These are phyloP conservation scores for Encarsia formosa DNA, from an alignment of 2,888 invertebrate species.

Conservation along the genomic window DNA sequence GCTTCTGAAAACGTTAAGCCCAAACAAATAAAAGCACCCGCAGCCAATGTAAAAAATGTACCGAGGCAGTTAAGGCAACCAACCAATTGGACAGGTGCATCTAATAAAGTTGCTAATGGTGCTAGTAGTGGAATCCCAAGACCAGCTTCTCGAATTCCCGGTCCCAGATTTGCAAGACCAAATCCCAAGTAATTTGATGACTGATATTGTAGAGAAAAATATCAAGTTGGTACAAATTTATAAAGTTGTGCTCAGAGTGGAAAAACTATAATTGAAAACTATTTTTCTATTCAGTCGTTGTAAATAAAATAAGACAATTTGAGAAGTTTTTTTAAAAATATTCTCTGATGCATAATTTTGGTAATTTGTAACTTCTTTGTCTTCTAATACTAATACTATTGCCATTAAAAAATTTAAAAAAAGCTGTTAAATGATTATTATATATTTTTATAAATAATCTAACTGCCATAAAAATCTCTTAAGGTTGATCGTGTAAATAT, in stretches of 20 bases:
- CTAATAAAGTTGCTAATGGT: slow-evolving; percentile 31
- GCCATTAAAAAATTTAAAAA: slow-evolving; percentile 16
- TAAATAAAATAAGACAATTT: slow-evolving; percentile 16
- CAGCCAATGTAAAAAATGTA: slow-evolving; percentile 15
- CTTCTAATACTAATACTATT: slow-evolving; percentile 10
- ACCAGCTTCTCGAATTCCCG: slow-evolving; percentile 48
- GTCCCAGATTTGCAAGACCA: slow-evolving; percentile 35
- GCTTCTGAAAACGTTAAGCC: slow-evolving; percentile 14
- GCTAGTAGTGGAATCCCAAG: slow-evolving; percentile 45
- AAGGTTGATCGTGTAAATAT: slow-evolving; percentile 15
- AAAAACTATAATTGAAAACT: slow-evolving; percentile 13
- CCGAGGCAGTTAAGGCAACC: slow-evolving; percentile 42
- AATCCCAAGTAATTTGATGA: slow-evolving; percentile 26
- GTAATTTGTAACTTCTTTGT: slow-evolving; percentile 23
- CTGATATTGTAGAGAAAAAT: slow-evolving; percentile 12
- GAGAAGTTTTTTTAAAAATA: slow-evolving; percentile 8
- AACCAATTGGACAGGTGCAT: slow-evolving; percentile 37
- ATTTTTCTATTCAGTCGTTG: slow-evolving; percentile 24
- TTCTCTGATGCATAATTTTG: slow-evolving; percentile 12
- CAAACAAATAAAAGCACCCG: slow-evolving; percentile 23
- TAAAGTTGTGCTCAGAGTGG: slow-evolving; percentile 7
- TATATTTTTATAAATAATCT: slow-evolving; percentile 12
- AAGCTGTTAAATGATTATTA: too few relatives aligned
- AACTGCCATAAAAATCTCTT: slow-evolving; percentile 23
- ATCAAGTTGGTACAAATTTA: slow-evolving; percentile 20